Evolutionary conservation across 2,797 vertebrate species (phyloP).

Genomic region (Rhincodon typus): DNA sequence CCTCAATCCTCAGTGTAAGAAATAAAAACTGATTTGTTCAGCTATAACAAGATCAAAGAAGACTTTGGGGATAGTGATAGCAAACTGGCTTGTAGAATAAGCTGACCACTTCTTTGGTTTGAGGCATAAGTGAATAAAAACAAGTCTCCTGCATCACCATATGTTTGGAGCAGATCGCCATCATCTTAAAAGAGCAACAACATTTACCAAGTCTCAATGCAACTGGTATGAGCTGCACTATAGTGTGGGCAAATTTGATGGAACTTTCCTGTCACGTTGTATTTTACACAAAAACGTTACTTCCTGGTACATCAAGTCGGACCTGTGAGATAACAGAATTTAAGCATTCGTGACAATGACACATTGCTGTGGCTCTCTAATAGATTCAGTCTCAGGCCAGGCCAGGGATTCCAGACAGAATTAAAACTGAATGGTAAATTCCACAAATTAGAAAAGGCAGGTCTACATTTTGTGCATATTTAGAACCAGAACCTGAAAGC

Average conservation of each 20-base stretch:
- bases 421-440: neutral
- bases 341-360: neutral
- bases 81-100: neutral
- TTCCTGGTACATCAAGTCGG: too few relatives aligned
- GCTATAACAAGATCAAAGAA: neutral
- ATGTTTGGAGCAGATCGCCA: neutral
- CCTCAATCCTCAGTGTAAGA: neutral
- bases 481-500: neutral
- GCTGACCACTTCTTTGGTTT: neutral
- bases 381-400: neutral
- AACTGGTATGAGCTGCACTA: neutral
- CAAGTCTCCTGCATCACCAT: neutral
- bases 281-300: neutral
- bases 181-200: neutral
- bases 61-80: neutral
- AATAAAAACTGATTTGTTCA: neutral
- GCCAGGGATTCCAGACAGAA: neutral
- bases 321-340: neutral
- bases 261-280: neutral
- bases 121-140: neutral
- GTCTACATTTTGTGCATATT: neutral
- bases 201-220: neutral
- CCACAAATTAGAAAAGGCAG: neutral
- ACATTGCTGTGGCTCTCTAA: neutral
- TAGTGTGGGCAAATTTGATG: neutral